Percentiles rank a stretch among this genome's conserved stretches.
phyloP scores from a whole-genome alignment of 1,140 invertebrate species.

The Reticulitermes speratus region DNA sequence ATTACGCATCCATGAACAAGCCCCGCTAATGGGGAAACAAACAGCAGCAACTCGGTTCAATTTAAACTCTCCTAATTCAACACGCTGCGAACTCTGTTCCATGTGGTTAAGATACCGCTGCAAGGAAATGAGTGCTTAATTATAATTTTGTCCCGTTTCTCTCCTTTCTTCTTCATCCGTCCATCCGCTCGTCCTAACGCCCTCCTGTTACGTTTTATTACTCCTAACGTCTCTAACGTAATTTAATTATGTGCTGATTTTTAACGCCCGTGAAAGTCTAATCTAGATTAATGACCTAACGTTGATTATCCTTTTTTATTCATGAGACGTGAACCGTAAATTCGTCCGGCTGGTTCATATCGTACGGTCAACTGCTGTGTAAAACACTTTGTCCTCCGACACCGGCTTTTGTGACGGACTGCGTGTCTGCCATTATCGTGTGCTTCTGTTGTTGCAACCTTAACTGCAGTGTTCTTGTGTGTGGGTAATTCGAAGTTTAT shows the following conservation, averaged over 20 bases:
- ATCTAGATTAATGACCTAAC: constrained; percentile 9
- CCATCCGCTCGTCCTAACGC: neutral
- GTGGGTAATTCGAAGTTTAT: no score
- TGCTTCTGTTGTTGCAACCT: no score
- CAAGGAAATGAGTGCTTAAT: constrained; percentile 11
- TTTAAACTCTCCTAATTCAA: neutral
- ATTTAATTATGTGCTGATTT: neutral
- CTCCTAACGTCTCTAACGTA: neutral
- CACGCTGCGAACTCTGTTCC: neutral
- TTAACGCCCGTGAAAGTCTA: neutral
- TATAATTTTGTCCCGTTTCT: neutral
- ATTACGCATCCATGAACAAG: neutral
- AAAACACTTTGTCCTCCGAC: no score
- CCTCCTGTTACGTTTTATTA: neutral
- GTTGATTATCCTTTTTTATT: constrained; percentile 2
- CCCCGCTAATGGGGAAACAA: constrained; percentile 8
- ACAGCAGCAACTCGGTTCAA: neutral
- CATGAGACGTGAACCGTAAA: neutral
- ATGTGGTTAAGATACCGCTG: neutral
- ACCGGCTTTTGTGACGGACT: no score
- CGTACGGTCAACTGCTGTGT: no score
- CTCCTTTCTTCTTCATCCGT: neutral
- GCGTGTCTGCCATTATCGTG: no score
- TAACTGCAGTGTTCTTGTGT: no score
- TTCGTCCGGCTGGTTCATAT: no score